phyloP scores from a whole-genome alignment of 1,140 invertebrate species.

The Zaprionus capensis region DNA sequence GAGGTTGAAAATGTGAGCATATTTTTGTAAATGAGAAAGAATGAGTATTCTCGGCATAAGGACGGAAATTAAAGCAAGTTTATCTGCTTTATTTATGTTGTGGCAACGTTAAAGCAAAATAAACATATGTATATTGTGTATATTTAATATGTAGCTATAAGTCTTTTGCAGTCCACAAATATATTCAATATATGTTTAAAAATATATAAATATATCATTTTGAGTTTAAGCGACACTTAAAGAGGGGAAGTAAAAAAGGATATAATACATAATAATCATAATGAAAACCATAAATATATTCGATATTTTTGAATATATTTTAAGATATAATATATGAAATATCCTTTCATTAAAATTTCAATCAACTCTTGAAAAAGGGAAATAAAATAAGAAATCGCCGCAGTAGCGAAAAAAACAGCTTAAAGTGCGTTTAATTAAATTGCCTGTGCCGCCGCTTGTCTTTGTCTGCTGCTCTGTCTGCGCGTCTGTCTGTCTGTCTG shows the following conservation, averaged over 20 bases:
- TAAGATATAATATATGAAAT: too few species aligned
- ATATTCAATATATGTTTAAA: too few species aligned
- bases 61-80: too few species aligned
- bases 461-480: too few species aligned
- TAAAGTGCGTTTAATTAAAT: conserved; percentile 79
- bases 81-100: too few species aligned
- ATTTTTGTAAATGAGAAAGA: neutral
- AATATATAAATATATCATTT: too few species aligned
- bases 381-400: conserved; percentile 45
- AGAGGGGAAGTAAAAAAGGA: conserved; percentile 31
- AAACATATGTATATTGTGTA: too few species aligned
- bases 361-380: neutral
- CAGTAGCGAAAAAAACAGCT: conserved; percentile 55
- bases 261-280: neutral
- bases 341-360: neutral
- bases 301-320: neutral
- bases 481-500: neutral
- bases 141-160: too few species aligned
- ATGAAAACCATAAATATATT: too few species aligned
- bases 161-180: too few species aligned
- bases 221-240: neutral
- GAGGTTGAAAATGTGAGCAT: neutral
- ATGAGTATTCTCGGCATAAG: neutral
- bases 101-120: too few species aligned
- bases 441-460: conserved; percentile 33